Percentiles rank a stretch among this genome's conserved stretches.
These are phyloP conservation scores for Antidorcas marsupialis DNA, from an alignment of 2,113 vertebrate species.

Conservation along the genomic window DNA sequence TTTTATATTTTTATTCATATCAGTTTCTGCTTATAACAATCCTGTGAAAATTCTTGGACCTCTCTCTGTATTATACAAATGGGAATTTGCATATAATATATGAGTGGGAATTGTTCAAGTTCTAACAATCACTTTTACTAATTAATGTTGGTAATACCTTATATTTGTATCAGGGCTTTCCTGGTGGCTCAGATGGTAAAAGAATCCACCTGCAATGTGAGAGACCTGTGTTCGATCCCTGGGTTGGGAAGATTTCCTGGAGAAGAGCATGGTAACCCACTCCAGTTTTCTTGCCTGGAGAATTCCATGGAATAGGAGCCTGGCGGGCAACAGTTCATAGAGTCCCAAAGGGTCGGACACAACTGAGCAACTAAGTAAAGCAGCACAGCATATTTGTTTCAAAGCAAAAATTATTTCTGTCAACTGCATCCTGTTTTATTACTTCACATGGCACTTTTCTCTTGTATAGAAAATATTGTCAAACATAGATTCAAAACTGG, in stretches of 20 bases:
- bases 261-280: too few species aligned
- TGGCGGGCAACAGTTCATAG: too few species aligned
- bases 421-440: neutral
- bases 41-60: neutral
- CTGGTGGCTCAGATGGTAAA: too few species aligned
- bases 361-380: neutral
- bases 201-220: too few species aligned
- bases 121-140: neutral
- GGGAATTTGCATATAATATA: neutral
- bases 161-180: neutral
- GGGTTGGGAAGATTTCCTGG: too few species aligned
- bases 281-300: too few species aligned
- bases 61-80: too few species aligned
- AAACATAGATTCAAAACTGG: neutral
- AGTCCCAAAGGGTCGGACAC: too few species aligned
- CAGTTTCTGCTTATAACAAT: neutral
- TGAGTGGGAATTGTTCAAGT: neutral
- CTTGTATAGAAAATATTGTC: neutral
- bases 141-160: neutral
- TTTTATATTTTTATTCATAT: neutral
- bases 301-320: too few species aligned
- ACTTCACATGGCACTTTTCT: neutral
- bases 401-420: neutral
- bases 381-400: neutral
- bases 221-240: too few species aligned